A percentile compares a stretch with the other conserved stretches of the same genome.
phyloP scores from a whole-genome alignment of 2,888 invertebrate species.

The Synergus laeviventris region DNA sequence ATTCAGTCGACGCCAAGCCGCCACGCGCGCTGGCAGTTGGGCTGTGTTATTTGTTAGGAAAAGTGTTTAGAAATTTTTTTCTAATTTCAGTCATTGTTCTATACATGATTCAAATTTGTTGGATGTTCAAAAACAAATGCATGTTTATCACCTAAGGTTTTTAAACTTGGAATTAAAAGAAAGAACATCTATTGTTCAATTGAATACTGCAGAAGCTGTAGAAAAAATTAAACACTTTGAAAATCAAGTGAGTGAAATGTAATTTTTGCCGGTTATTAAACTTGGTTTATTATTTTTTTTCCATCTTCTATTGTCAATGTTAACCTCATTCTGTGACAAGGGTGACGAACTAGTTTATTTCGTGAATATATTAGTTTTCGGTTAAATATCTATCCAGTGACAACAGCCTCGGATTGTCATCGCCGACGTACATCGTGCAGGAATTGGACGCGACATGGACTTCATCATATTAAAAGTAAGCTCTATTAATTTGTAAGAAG shows the following conservation, averaged over 20 bases:
- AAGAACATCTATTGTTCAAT: background rate
- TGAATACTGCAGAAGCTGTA: background rate
- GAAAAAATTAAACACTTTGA: background rate
- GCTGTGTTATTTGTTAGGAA: background rate
- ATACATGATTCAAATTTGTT: background rate
- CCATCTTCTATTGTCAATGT: background rate
- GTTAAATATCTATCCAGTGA: background rate
- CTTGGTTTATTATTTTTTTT: background rate
- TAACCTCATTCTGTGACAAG: background rate
- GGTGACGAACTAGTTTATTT: background rate
- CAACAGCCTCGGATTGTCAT: background rate
- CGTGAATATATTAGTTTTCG: background rate
- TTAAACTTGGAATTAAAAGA: background rate
- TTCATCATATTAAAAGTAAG: constrained; percentile 34
- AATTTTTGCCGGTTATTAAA: background rate
- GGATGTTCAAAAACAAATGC: background rate
- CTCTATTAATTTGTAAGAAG: background rate
- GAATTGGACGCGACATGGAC: constrained; percentile 35
- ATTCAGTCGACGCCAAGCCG: background rate
- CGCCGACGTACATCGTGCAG: background rate
- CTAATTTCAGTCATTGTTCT: background rate
- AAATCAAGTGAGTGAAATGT: background rate
- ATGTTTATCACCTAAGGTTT: background rate
- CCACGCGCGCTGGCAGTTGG: background rate
- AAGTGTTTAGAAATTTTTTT: background rate